Conservation (phyloP, 2,113 vertebrate species). For the Steatornis caripensis region DNA sequence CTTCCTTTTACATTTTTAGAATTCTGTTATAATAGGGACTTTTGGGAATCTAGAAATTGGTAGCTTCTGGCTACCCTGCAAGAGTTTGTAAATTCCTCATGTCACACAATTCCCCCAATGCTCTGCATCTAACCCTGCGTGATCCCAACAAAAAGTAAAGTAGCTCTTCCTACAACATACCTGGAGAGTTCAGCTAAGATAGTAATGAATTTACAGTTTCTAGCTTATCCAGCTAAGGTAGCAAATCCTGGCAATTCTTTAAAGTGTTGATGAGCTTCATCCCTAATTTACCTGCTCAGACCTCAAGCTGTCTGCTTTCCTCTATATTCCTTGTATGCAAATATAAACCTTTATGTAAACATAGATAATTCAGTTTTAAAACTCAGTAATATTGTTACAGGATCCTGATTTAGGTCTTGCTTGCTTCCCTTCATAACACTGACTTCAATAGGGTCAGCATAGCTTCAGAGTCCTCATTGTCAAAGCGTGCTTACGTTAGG, state of each 20-base stretch:
- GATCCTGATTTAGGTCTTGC: not conserved
- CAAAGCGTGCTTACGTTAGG: not conserved
- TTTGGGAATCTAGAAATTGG: conserved; percentile 4
- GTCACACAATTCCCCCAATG: not conserved
- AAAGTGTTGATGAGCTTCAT: not conserved
- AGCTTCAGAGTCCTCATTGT: not conserved
- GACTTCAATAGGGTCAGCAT: not conserved
- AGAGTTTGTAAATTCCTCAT: not conserved
- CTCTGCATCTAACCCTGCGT: not conserved
- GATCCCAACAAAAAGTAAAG: not conserved
- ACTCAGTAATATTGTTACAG: not conserved
- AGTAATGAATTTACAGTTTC: not conserved
- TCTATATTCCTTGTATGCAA: not conserved
- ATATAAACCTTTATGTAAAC: not conserved
- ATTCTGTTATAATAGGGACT: conserved; percentile 29
- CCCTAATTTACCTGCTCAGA: not conserved
- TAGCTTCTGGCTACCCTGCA: not conserved
- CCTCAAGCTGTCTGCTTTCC: not conserved
- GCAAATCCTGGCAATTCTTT: not conserved
- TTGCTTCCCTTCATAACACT: not conserved
- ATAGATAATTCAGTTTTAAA: not conserved
- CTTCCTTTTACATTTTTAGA: not conserved
- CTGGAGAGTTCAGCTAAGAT: not conserved
- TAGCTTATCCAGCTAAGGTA: not conserved
- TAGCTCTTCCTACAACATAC: not conserved